These are phyloP conservation scores for Parapristionchus giblindavisi DNA, from an alignment of 2,888 invertebrate genomes.

Conservation along the genomic window DNA sequence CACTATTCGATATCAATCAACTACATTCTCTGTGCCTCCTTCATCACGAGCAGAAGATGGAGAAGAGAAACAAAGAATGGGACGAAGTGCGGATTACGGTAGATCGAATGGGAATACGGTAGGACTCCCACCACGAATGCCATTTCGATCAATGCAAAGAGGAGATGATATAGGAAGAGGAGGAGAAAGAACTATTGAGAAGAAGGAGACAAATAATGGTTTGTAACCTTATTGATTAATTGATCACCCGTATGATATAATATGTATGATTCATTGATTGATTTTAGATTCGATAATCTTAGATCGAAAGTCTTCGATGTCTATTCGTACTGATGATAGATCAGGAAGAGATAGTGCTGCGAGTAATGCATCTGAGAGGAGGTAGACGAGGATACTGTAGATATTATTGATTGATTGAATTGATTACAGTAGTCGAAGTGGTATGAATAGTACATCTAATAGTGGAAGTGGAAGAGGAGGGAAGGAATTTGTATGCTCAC, in stretches of 20 bases:
- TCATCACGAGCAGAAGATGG: neutral
- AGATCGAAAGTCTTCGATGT: neutral
- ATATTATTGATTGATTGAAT: too few relatives aligned
- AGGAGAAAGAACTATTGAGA: neutral
- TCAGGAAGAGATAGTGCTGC: neutral
- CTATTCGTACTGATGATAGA: neutral
- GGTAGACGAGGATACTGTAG: conserved; percentile 14
- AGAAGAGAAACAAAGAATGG: neutral
- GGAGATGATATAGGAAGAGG: neutral
- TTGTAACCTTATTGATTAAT: neutral
- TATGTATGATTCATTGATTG: too few relatives aligned
- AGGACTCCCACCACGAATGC: neutral
- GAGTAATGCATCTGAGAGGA: neutral
- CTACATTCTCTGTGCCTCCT: too few relatives aligned
- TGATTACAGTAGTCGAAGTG: neutral
- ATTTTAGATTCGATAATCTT: neutral
- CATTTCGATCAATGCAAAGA: neutral
- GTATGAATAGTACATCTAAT: neutral
- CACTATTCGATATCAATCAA: neutral
- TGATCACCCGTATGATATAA: too few relatives aligned
- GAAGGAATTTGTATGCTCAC: neutral
- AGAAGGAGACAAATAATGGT: neutral
- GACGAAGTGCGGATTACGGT: neutral
- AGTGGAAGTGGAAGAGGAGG: neutral
- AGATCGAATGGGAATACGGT: neutral